These are phyloP conservation scores for Sciaenops ocellatus DNA, from an alignment of 2,797 vertebrate species.

Conservation along the genomic window DNA sequence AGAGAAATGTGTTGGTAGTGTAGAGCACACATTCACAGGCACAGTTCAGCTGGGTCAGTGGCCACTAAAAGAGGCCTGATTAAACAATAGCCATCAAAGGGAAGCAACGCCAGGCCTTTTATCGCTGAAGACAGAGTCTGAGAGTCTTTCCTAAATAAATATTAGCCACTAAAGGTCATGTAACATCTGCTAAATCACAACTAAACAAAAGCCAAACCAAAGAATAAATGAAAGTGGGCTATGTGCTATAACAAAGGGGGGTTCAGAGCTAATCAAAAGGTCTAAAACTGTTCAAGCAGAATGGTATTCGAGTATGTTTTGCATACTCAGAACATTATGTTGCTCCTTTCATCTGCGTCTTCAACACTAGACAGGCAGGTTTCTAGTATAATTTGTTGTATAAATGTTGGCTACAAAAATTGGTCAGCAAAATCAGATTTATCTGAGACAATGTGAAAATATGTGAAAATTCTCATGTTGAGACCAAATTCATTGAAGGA, in stretches of 20 bases:
- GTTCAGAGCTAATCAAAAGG: conserved; percentile 19
- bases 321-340: conserved; percentile 4
- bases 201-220: conserved; percentile 45
- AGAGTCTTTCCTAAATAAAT: conserved; percentile 58
- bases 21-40: background rate
- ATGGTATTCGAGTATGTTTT: conserved; percentile 2
- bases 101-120: conserved; percentile 43
- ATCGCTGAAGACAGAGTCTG: conserved; percentile 46
- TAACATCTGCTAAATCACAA: conserved; percentile 52
- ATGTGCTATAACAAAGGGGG: conserved; percentile 29
- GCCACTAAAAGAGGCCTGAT: conserved; percentile 57
- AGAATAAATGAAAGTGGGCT: conserved; percentile 42
- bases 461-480: background rate
- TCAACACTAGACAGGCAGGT: background rate
- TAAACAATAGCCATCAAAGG: conserved; percentile 66
- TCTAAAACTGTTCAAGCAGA: too few relatives aligned
- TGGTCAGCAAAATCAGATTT: background rate
- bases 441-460: background rate
- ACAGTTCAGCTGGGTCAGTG: conserved; percentile 40
- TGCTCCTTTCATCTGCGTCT: conserved; percentile 14
- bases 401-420: background rate
- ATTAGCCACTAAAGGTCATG: conserved; percentile 54
- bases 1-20: conserved; percentile 3
- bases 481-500: background rate
- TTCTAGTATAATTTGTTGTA: background rate